Conservation (phyloP, 1,140 invertebrate species). For the Drosophila rufa region DNA sequence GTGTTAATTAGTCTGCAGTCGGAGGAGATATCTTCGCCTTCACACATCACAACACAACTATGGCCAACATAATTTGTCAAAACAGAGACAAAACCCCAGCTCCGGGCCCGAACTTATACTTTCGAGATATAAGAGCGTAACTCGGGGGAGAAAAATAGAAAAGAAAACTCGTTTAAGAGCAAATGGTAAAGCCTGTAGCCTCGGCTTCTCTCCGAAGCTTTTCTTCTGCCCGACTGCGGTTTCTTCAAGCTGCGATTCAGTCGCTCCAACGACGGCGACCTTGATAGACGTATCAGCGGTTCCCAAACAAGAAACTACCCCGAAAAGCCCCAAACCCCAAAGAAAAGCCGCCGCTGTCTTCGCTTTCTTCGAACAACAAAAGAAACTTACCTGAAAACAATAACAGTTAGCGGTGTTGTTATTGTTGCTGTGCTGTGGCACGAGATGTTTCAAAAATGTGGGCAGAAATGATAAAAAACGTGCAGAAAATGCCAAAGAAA, state of each 20-base stretch:
- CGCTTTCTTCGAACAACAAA: conserved; percentile 49
- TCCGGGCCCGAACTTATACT: conserved; percentile 68
- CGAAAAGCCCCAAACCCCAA: conserved; percentile 4
- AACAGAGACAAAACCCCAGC: conserved; percentile 38
- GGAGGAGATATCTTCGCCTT: conserved; percentile 58
- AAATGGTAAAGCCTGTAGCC: no score
- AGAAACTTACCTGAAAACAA: conserved; percentile 53
- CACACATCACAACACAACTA: conserved; percentile 50
- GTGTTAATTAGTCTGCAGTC: conserved; percentile 64
- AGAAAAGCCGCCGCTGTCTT: conserved; percentile 38
- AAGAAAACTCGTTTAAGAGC: conserved; percentile 73
- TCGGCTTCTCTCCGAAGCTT: conserved; percentile 39
- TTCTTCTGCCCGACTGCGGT: conserved; percentile 20
- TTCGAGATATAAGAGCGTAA: conserved; percentile 79
- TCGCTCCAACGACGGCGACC: conserved; percentile 84
- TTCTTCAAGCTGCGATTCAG: conserved; percentile 58
- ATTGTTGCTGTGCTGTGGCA: conserved; percentile 46
- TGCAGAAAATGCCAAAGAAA: conserved; percentile 53
- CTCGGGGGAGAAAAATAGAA: conserved; percentile 19
- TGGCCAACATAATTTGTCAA: conserved; percentile 73
- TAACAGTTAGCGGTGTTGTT: conserved; percentile 43
- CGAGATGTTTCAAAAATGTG: conserved; percentile 71
- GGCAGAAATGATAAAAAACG: conserved; percentile 53
- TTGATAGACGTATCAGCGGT: conserved; percentile 84
- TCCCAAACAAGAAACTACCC: conserved; percentile 10